phyloP scores from a whole-genome alignment of 2,113 vertebrate species.

The Pelvicachromis taeniatus region DNA sequence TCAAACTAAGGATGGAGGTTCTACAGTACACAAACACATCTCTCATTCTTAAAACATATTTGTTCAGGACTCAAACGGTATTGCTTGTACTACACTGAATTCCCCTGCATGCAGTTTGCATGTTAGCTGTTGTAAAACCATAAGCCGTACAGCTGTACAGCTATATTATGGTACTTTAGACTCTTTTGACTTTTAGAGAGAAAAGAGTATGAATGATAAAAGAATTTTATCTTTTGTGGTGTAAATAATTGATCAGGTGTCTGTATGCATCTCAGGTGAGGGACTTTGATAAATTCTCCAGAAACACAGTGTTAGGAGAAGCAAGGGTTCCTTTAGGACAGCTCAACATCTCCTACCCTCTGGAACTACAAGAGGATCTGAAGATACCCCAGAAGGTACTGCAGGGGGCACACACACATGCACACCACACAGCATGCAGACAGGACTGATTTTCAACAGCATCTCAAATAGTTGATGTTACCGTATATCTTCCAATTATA shows the following conservation, averaged over 20 bases:
- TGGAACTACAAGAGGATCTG: conserved; percentile 69
- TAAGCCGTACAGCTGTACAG: neutral
- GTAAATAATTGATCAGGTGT: neutral
- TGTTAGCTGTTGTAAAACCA: neutral
- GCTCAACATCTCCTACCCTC: conserved; percentile 60
- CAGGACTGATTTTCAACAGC: neutral
- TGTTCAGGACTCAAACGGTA: neutral
- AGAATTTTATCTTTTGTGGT: neutral
- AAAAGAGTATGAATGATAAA: neutral
- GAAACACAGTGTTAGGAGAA: conserved; percentile 69
- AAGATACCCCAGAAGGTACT: conserved; percentile 70
- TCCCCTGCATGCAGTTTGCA: neutral
- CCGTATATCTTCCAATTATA: too few species aligned
- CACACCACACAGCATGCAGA: neutral
- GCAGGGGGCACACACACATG: neutral
- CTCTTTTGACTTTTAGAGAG: neutral
- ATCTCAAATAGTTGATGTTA: neutral
- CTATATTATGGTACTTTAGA: neutral
- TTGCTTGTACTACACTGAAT: neutral
- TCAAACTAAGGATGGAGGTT: conserved; percentile 72
- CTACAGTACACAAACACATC: neutral
- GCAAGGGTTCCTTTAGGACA: conserved; percentile 53
- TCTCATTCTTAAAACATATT: neutral
- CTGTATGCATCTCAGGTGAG: conserved; percentile 64
- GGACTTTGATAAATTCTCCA: conserved; percentile 75